Evolutionary conservation across 1,140 invertebrate genomes (phyloP).

Genomic region (Stegodyphus mimosarum): DNA sequence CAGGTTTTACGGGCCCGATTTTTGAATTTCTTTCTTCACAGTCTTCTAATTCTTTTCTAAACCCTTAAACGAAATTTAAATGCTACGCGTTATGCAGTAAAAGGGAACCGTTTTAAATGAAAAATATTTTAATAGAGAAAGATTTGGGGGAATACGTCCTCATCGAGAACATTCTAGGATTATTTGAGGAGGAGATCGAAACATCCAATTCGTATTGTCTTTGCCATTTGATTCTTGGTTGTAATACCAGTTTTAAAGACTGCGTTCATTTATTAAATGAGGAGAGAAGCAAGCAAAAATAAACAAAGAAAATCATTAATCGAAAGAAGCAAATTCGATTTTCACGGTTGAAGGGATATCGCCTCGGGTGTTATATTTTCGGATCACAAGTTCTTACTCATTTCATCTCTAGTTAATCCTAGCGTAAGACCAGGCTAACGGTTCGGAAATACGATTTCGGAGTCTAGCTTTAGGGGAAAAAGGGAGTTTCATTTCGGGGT

Average conservation of each 20-base stretch:
- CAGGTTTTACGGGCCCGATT: too few species aligned
- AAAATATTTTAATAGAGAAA: too few species aligned
- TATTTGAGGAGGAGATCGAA: too few species aligned
- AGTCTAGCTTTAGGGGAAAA: conserved; percentile 2
- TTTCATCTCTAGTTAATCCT: conserved; percentile 55
- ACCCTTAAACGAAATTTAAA: too few species aligned
- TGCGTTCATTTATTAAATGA: conserved; percentile 22
- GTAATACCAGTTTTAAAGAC: conserved; percentile 11
- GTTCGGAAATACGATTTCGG: conserved; percentile 54
- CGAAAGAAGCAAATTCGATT: conserved; percentile 41
- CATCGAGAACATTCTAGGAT: neutral
- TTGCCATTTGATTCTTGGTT: conserved; percentile 1
- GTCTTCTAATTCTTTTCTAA: too few species aligned
- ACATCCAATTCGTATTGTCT: too few species aligned
- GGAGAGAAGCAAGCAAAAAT: neutral
- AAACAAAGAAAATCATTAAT: conserved; percentile 27
- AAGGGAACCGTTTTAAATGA: too few species aligned
- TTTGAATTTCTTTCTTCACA: too few species aligned
- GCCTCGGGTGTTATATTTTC: conserved; percentile 52
- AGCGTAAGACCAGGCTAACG: conserved; percentile 54
- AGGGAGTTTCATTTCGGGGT: neutral
- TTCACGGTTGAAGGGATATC: conserved; percentile 32
- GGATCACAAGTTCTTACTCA: conserved; percentile 46
- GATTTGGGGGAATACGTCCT: neutral
- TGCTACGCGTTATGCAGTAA: too few species aligned